phyloP scores from a whole-genome alignment of 2,113 vertebrate genomes.

The Nesogale talazaci region DNA sequence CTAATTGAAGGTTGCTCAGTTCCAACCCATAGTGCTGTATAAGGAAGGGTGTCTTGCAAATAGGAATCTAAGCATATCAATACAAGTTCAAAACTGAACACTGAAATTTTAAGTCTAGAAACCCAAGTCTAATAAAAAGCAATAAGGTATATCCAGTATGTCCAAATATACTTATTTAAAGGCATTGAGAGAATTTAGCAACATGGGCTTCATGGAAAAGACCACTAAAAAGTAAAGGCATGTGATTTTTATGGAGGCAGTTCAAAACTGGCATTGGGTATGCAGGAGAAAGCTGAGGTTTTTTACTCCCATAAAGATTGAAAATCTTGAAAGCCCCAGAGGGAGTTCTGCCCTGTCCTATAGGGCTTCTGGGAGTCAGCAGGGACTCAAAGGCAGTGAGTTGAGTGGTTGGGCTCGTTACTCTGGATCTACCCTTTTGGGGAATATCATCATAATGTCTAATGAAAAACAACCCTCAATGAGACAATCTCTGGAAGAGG shows the following conservation, averaged over 20 bases:
- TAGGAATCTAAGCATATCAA: background rate
- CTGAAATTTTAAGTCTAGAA: background rate
- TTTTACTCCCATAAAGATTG: background rate
- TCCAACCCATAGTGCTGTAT: too few relatives aligned
- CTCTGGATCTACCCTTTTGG: background rate
- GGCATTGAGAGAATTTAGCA: background rate
- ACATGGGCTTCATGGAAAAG: constrained; percentile 8
- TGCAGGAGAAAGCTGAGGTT: too few relatives aligned
- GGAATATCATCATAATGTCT: background rate
- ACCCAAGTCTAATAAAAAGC: constrained; percentile 15
- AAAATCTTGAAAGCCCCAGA: background rate
- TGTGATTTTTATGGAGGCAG: background rate
- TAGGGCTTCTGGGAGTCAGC: too few relatives aligned
- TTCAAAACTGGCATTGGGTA: too few relatives aligned
- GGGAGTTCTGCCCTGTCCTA: too few relatives aligned
- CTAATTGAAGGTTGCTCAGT: too few relatives aligned
- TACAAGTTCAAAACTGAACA: constrained; percentile 42
- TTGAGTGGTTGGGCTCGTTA: too few relatives aligned
- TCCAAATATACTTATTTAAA: background rate
- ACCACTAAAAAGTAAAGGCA: constrained; percentile 18
- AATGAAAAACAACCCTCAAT: background rate
- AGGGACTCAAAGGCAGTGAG: too few relatives aligned
- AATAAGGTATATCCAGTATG: constrained; percentile 9
- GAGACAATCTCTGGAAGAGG: background rate
- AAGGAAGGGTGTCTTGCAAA: background rate